phyloP scores from a whole-genome alignment of 2,113 vertebrate genomes.

The Myiozetetes cayanensis region DNA sequence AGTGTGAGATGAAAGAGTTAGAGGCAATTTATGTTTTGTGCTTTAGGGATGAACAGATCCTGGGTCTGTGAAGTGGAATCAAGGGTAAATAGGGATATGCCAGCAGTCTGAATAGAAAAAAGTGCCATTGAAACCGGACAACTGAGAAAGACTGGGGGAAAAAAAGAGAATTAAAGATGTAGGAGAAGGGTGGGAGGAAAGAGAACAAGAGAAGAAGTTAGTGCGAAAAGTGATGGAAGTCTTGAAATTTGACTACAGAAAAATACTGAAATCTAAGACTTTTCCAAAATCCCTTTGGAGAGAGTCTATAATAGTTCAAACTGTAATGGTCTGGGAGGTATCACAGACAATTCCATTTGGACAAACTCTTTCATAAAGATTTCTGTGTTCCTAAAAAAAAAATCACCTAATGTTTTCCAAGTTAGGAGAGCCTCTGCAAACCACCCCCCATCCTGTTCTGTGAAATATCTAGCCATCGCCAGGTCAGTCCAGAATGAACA shows the following conservation, averaged over 20 bases:
- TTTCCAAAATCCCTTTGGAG: not conserved
- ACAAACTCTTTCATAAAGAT: not conserved
- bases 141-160: accelerated
- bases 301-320: not conserved
- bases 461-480: not conserved
- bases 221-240: not conserved
- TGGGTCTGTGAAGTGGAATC: not conserved
- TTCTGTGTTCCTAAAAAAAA: not conserved
- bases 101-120: not conserved
- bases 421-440: not conserved
- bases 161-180: not conserved
- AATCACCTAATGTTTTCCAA: not conserved
- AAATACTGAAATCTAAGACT: not conserved
- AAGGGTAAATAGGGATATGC: not conserved
- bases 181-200: not conserved
- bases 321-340: not conserved
- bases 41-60: not conserved
- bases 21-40: not conserved
- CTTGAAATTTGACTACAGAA: not conserved
- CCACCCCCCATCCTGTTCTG: not conserved
- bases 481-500: not conserved
- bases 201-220: not conserved
- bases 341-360: not conserved
- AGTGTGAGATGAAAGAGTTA: not conserved
- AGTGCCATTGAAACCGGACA: not conserved